phyloP scores from a whole-genome alignment of 2,888 invertebrate species.

The Tetranychus truncatus region DNA sequence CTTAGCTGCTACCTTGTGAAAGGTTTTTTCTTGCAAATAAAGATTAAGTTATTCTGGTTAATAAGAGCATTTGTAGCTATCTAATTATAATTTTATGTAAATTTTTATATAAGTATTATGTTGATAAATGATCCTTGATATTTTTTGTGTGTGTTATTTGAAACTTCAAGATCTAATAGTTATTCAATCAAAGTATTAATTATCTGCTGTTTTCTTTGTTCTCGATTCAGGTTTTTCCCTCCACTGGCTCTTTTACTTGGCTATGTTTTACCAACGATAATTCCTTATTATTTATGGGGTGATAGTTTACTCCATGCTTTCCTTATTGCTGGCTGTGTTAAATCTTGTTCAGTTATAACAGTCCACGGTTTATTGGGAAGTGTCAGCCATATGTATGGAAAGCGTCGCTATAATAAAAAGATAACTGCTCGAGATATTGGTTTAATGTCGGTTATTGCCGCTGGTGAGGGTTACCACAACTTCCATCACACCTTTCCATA shows the following conservation, averaged over 20 bases:
- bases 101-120: too few species aligned
- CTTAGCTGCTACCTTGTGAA: too few species aligned
- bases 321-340: constrained; percentile 21
- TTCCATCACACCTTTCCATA: constrained; percentile 5
- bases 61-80: too few species aligned
- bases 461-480: constrained; percentile 6
- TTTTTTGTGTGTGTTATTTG: too few species aligned
- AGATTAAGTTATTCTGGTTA: too few species aligned
- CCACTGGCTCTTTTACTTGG: constrained; percentile 33
- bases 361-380: not conserved
- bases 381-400: constrained; percentile 3
- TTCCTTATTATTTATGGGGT: constrained; percentile 65
- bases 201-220: not conserved
- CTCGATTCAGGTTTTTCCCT: not conserved
- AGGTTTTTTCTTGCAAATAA: too few species aligned
- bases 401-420: not conserved
- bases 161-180: not conserved
- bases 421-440: constrained; percentile 11
- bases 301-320: constrained; percentile 59
- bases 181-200: not conserved
- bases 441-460: not conserved
- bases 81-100: too few species aligned
- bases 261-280: constrained; percentile 43
- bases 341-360: not conserved
- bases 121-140: too few species aligned